Percentiles rank a stretch among this genome's conserved stretches.
Conservation (phyloP, 1,140 invertebrate species). For the Asobara japonica region DNA sequence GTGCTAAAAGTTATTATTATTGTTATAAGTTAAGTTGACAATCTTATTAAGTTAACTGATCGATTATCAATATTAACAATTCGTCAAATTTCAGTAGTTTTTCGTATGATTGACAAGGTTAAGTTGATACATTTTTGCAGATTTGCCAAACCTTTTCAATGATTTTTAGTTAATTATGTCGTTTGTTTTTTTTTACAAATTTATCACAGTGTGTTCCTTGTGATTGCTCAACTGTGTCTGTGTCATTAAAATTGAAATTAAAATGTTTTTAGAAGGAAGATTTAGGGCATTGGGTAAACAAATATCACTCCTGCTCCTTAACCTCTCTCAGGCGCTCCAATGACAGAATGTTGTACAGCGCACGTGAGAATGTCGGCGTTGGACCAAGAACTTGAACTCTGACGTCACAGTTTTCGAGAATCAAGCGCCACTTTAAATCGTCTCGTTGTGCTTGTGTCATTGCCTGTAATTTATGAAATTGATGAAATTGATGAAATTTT, state of each 20-base stretch:
- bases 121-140: too few species aligned
- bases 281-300: neutral
- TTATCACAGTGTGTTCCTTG: too few species aligned
- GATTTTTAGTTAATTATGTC: too few species aligned
- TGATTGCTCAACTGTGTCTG: neutral
- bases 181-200: too few species aligned
- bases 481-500: too few species aligned
- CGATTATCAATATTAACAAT: too few species aligned
- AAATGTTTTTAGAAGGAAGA: neutral
- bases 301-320: conserved; percentile 15
- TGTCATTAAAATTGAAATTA: neutral
- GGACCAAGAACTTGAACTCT: conserved; percentile 59
- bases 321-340: conserved; percentile 35
- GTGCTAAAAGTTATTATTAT: too few species aligned
- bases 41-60: too few species aligned
- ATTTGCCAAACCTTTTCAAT: too few species aligned
- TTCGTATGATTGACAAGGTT: too few species aligned
- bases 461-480: conserved; percentile 40
- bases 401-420: conserved; percentile 48
- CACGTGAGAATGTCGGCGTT: conserved; percentile 41
- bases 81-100: too few species aligned
- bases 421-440: conserved; percentile 53
- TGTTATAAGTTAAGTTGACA: too few species aligned
- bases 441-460: conserved; percentile 48
- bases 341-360: conserved; percentile 59